Evolutionary conservation across 1,140 invertebrate species (phyloP), one percentile per base, ranked within the genome.

Genomic region (Theocolax elegans): DNA sequence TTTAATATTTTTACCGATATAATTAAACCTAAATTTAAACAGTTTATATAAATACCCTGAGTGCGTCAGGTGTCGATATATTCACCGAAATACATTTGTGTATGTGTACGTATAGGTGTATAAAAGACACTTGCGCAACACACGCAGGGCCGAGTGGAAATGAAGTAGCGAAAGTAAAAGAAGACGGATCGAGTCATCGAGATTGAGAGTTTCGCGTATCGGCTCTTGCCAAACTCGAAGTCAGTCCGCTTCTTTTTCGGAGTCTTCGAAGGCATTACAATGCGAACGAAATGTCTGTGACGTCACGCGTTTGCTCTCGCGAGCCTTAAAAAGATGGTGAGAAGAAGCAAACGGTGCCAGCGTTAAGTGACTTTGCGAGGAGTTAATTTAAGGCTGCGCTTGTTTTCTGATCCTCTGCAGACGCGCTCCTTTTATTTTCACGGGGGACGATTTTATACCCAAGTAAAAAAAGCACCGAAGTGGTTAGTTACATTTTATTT

Each of bases 351-450:
- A 48, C 8, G 40, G 21, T 29, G 25, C 48, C n/a, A n/a, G n/a
- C 17, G 40, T 23, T 31, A 27, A 46, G 25, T 12, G 10, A 48
- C 2, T 10, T 62, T 12, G 59, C 21, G 15, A 27, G 59, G 25
- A 15, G 35, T 19, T 58, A 58, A 58, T 58, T 58, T 58, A 42
- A 58, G 54, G 54, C 31, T 58, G 19, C 35, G 54, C n/a, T 58
- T 19, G 9, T 56, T 58, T 58, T 58, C 46, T 44, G 25, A 35
- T 6, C 44, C 27, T 25, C 23, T 17, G 49, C 21, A 1, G 10
- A 0, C n/a, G 56, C 38, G 31, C 42, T 60, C 25, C 38, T 60
- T 60, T n/a, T 67, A 9, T 31, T 56, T 67, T 56, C 48, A n/a
- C 3, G 6, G n/a, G 64, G 17, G 40, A 58, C 65, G 12, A 46